phyloP scores from a whole-genome alignment of 2,113 vertebrate species.

The Podarcis muralis region DNA sequence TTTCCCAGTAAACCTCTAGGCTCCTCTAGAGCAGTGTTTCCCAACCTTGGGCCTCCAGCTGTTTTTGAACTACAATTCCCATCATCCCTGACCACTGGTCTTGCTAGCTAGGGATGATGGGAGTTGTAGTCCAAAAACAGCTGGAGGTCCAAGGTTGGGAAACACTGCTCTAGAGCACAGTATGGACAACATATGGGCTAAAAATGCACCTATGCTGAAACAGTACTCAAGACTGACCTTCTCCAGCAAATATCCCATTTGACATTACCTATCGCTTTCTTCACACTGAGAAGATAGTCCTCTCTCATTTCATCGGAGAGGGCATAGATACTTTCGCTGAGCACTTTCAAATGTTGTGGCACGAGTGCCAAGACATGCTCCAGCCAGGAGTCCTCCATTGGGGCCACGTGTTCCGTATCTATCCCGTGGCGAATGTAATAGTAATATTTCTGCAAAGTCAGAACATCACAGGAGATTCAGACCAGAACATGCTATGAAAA shows the following conservation, averaged over 20 bases:
- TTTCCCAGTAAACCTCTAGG: background rate
- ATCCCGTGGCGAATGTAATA: conserved; percentile 84
- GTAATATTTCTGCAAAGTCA: conserved; percentile 77
- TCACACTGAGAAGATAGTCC: conserved; percentile 85
- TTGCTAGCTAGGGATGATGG: too few relatives aligned
- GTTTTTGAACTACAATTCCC: too few relatives aligned
- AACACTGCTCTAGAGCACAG: background rate
- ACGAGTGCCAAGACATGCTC: conserved; percentile 77
- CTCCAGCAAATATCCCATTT: background rate
- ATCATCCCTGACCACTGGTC: too few relatives aligned
- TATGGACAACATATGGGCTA: background rate
- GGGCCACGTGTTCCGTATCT: conserved; percentile 78
- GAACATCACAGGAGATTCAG: background rate
- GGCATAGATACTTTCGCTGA: conserved; percentile 57
- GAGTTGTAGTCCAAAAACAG: too few relatives aligned
- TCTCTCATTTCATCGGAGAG: conserved; percentile 85
- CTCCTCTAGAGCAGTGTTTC: too few relatives aligned
- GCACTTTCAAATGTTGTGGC: conserved; percentile 75
- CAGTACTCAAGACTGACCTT: background rate
- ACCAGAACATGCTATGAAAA: background rate
- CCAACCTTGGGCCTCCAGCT: too few relatives aligned
- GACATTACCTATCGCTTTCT: conserved; percentile 83
- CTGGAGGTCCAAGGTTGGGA: too few relatives aligned
- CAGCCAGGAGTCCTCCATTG: conserved; percentile 83
- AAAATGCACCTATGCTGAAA: too few relatives aligned